These are phyloP conservation scores for Scaptomyza graminum DNA, from an alignment of 1,140 invertebrate species.

Conservation along the genomic window DNA sequence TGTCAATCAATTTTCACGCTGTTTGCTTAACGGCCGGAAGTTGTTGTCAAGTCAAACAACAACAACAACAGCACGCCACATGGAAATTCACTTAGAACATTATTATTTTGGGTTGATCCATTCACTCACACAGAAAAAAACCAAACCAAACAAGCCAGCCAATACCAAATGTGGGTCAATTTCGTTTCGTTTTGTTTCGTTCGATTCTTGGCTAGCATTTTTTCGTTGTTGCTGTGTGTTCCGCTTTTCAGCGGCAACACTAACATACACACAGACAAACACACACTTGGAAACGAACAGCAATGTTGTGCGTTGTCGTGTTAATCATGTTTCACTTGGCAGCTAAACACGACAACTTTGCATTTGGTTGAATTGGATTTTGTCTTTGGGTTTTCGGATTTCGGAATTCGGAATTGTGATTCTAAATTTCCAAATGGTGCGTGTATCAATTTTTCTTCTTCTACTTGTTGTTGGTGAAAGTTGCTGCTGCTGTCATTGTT, in stretches of 20 bases:
- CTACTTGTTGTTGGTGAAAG: slow-evolving; percentile 58
- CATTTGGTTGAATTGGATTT: slow-evolving; percentile 42
- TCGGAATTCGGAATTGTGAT: slow-evolving; percentile 10
- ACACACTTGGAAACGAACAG: slow-evolving; percentile 22
- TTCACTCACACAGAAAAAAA: slow-evolving; percentile 20
- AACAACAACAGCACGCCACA: not conserved
- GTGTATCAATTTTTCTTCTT: slow-evolving; percentile 52
- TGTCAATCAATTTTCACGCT: slow-evolving; percentile 49
- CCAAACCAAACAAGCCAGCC: slow-evolving; percentile 26
- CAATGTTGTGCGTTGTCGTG: slow-evolving; percentile 71
- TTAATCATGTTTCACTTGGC: slow-evolving; percentile 77
- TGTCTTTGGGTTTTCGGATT: slow-evolving; percentile 1
- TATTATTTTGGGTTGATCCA: slow-evolving; percentile 23
- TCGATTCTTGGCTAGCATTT: slow-evolving; percentile 31
- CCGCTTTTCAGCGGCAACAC: slow-evolving; percentile 45
- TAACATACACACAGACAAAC: slow-evolving; percentile 42
- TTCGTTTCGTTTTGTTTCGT: slow-evolving; percentile 37
- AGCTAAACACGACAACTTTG: slow-evolving; percentile 64
- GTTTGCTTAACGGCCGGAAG: slow-evolving; percentile 44
- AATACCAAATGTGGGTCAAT: slow-evolving; percentile 54
- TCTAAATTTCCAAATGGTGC: slow-evolving; percentile 29
- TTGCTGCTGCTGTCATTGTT: slow-evolving; percentile 16
- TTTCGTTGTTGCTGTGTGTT: slow-evolving; percentile 24
- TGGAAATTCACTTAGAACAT: slow-evolving; percentile 30
- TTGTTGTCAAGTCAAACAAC: slow-evolving; percentile 30